Evolutionary conservation across 1,140 invertebrate genomes (phyloP), one percentile per base, ranked within the genome.

Genomic region (Tenebrio molitor): DNA sequence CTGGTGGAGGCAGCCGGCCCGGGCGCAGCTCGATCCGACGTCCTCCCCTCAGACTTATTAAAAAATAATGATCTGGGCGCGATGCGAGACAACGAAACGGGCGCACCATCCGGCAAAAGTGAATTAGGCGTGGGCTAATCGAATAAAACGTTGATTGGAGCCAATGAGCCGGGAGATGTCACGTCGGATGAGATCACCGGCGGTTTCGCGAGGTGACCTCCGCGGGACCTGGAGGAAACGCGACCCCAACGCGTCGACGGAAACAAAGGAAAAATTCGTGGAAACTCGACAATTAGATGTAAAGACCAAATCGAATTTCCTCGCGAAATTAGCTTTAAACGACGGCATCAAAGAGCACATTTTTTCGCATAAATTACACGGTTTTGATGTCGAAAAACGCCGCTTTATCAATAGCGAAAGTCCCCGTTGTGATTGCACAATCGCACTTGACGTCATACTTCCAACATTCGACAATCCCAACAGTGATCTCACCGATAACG

Each of bases 41-140:
- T n/a, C n/a, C 10, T 19, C 16, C 42, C 42, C 16, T 17, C 12
- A 16, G 12, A 46, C 42, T 46, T 46, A 10, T 46, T 46, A 46
- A 15, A 46, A 19, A 19, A 41, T 41, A 41, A 41, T n/a, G n/a
- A n/a, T n/a, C n/a, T 39, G 36, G 7, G 2, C 36, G 7, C 36
- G 36, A 7, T 2, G 4, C 36, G n/a, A 39, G 36, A 12, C 36
- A 12, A 39, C 12, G n/a, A 39, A 39, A 29, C 25, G 25, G 3
- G 8, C 25, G 25, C 25, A 29, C 8, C 25, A 29, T 29, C 25
- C 25, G 25, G 25, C 25, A 29, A 29, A 29, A 4, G 29, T 3
- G n/a, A 39, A 39, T 39, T 39, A 39, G 36, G 36, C 36, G 36
- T 39, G 36, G 36, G 36, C 36, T 39, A 39, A 39, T 39, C 12